phyloP scores from a whole-genome alignment of 2,797 vertebrate species.

The Epinephelus awoara region DNA sequence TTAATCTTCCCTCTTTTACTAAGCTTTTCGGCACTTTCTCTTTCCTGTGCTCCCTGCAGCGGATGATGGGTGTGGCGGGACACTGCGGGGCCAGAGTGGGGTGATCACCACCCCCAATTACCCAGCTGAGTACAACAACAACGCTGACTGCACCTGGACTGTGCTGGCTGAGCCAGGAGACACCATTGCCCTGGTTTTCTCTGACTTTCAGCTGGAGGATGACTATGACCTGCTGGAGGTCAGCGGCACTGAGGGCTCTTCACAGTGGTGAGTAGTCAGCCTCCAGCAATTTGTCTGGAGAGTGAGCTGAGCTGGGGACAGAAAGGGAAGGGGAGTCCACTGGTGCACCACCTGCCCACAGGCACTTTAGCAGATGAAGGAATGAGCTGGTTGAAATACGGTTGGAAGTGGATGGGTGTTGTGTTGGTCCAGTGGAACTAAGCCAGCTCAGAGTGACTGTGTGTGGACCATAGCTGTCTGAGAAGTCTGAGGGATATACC shows the following conservation, averaged over 20 bases:
- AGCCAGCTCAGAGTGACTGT: background rate
- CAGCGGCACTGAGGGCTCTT: constrained; percentile 96
- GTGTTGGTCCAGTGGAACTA: background rate
- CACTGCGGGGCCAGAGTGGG: constrained; percentile 95
- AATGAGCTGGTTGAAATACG: constrained; percentile 30
- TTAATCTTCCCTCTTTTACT: background rate
- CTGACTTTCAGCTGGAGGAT: constrained; percentile 97
- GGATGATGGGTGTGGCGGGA: constrained; percentile 96
- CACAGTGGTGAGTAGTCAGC: constrained; percentile 92
- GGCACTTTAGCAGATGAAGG: constrained; percentile 17
- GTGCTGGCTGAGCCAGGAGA: constrained; percentile 97
- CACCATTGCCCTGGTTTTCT: constrained; percentile 97
- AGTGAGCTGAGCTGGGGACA: constrained; percentile 6
- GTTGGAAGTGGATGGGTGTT: constrained; percentile 21
- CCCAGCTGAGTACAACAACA: constrained; percentile 95
- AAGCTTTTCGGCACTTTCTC: constrained; percentile 8
- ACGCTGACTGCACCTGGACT: constrained; percentile 99
- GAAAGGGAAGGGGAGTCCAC: background rate
- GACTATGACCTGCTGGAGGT: constrained; percentile 97
- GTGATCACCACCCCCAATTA: constrained; percentile 97
- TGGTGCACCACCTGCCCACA: constrained; percentile 29
- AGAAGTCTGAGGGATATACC: background rate
- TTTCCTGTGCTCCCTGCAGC: constrained; percentile 82
- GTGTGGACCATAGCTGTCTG: constrained; percentile 3
- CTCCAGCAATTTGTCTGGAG: constrained; percentile 13